phyloP scores from a whole-genome alignment of 2,797 vertebrate genomes.

The Myoxocephalus aenaeus region DNA sequence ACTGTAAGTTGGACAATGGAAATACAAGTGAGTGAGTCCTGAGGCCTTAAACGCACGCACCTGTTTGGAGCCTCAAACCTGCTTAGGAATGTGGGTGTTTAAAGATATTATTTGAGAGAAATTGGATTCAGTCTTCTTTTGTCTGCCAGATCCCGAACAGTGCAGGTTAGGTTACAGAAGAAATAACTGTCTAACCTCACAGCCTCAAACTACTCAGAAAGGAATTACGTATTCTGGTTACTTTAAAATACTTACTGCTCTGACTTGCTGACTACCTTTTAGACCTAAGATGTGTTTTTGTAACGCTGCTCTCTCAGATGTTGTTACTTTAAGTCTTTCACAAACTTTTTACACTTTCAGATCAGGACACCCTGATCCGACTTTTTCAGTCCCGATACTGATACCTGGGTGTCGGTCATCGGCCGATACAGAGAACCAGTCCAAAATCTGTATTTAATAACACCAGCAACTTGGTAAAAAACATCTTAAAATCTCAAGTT shows the following conservation, averaged over 20 bases:
- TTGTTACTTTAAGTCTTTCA: background rate
- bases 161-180: background rate
- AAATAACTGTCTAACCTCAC: slow-evolving; percentile 1
- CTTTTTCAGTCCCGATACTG: background rate
- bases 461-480: background rate
- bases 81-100: slow-evolving; percentile 32
- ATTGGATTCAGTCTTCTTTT: slow-evolving; percentile 48
- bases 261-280: background rate
- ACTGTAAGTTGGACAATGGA: slow-evolving; percentile 62
- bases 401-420: background rate
- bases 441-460: too few species aligned
- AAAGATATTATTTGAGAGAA: slow-evolving; percentile 24
- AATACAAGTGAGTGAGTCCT: slow-evolving; percentile 52
- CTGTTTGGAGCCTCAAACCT: slow-evolving; percentile 43
- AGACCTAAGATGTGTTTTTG: background rate
- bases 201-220: slow-evolving; percentile 20
- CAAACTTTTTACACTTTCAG: background rate
- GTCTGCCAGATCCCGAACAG: slow-evolving; percentile 20
- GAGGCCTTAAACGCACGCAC: slow-evolving; percentile 54
- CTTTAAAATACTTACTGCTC: background rate
- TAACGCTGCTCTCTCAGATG: background rate
- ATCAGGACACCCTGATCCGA: background rate
- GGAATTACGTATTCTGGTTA: background rate
- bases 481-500: too few species aligned
- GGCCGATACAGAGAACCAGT: too few species aligned